Evolutionary conservation across 2,888 invertebrate species (phyloP).

Genomic region (Galerucella nymphaeae): DNA sequence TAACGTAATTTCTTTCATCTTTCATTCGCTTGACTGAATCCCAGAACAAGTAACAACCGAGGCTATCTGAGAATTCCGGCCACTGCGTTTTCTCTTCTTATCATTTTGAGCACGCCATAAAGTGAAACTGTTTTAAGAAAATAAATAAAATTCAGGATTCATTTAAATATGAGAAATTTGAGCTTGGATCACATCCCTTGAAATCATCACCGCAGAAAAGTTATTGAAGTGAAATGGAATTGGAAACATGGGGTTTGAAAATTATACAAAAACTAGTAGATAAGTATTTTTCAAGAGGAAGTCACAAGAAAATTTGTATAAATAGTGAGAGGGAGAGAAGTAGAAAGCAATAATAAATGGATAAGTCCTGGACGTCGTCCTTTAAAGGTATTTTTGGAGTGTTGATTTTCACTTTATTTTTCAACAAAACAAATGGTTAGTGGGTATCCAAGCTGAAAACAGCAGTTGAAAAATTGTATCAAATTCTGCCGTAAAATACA

Average conservation of each 20-base stretch:
- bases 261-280: neutral
- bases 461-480: neutral
- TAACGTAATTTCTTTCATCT: conserved; percentile 11
- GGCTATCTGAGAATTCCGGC: conserved; percentile 59
- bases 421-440: neutral
- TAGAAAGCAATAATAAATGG: neutral
- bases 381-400: neutral
- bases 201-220: neutral
- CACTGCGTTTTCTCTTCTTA: conserved; percentile 55
- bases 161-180: conserved; percentile 12
- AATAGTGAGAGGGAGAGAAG: too few relatives aligned
- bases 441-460: neutral
- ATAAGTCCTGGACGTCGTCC: neutral
- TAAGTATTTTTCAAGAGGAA: too few relatives aligned
- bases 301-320: too few relatives aligned
- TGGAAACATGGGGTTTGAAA: neutral
- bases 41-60: conserved; percentile 56
- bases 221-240: neutral
- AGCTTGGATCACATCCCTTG: neutral
- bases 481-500: neutral
- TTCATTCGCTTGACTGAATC: conserved; percentile 8
- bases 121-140: conserved; percentile 50
- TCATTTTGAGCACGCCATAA: conserved; percentile 51
- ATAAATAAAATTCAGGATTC: conserved; percentile 22
- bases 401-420: neutral